Conservation (phyloP, 1,140 invertebrate species). For the Drosophila takahashii region DNA sequence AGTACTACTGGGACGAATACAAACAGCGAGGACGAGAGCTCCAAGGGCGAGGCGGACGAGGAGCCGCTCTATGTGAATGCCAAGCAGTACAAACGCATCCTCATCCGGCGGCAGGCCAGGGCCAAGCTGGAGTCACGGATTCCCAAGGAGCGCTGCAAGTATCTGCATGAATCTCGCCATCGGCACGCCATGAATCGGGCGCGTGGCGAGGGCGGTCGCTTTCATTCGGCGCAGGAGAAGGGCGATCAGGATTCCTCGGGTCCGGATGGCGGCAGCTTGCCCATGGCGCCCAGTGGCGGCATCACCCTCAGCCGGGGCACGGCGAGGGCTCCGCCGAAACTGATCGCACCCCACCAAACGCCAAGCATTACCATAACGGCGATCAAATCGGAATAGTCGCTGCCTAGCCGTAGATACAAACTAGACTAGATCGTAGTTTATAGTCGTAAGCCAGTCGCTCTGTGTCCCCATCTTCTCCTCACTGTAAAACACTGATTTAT, state of each 20-base stretch:
- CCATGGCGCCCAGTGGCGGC: slow-evolving; percentile 43
- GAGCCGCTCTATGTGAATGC: slow-evolving; percentile 99
- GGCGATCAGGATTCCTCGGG: slow-evolving; percentile 50
- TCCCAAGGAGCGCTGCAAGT: slow-evolving; percentile 99
- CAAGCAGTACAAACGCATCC: slow-evolving; percentile 97
- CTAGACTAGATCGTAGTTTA: slow-evolving; percentile 16
- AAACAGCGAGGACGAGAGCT: slow-evolving; percentile 72
- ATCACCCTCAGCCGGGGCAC: slow-evolving; percentile 62
- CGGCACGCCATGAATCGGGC: slow-evolving; percentile 99
- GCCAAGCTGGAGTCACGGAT: slow-evolving; percentile 97
- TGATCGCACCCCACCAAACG: slow-evolving; percentile 82
- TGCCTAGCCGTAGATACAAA: slow-evolving; percentile 14
- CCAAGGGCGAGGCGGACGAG: slow-evolving; percentile 90
- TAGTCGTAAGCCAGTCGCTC: slow-evolving; percentile 40
- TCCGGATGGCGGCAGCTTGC: slow-evolving; percentile 49
- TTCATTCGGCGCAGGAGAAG: slow-evolving; percentile 90
- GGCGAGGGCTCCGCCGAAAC: slow-evolving; percentile 69
- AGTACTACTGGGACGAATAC: slow-evolving; percentile 76
- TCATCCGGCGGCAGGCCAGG: slow-evolving; percentile 94
- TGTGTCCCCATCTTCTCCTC: slow-evolving; percentile 11
- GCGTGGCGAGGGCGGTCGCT: slow-evolving; percentile 97
- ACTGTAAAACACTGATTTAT: not conserved
- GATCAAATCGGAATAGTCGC: slow-evolving; percentile 68
- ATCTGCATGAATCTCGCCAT: slow-evolving; percentile 99
- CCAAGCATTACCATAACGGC: slow-evolving; percentile 82